These are phyloP conservation scores for Saimiri boliviensis DNA, from an alignment of 2,113 vertebrate species.

Conservation along the genomic window DNA sequence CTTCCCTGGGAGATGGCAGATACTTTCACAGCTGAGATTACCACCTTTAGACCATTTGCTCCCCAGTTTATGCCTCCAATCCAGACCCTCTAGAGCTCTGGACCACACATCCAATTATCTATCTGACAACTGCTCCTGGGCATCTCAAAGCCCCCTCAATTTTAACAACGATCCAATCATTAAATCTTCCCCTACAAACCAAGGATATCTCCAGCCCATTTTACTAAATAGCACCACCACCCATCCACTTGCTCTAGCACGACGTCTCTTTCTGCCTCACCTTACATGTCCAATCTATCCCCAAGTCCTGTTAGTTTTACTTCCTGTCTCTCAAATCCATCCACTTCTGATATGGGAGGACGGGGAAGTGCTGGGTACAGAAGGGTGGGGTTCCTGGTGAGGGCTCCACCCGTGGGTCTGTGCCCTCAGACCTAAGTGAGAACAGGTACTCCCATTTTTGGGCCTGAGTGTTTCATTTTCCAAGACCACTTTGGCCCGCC, in stretches of 20 bases:
- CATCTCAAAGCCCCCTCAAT: background rate
- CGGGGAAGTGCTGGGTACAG: no score
- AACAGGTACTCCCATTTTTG: no score
- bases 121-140: background rate
- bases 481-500: no score
- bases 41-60: background rate
- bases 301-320: background rate
- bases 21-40: background rate
- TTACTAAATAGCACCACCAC: background rate
- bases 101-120: background rate
- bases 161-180: background rate
- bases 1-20: background rate
- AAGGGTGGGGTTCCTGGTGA: no score
- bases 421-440: no score
- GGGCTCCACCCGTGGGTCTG: no score
- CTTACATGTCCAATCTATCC: background rate
- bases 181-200: background rate
- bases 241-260: background rate
- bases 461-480: no score
- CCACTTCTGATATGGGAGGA: no score
- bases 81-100: background rate
- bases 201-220: background rate
- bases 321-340: background rate
- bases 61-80: background rate
- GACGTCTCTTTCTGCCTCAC: background rate